Evolutionary conservation across 2,113 vertebrate genomes (phyloP), one percentile per base, ranked within the genome.

Genomic region (western clawed frog (Xenopus tropicalis)): DNA sequence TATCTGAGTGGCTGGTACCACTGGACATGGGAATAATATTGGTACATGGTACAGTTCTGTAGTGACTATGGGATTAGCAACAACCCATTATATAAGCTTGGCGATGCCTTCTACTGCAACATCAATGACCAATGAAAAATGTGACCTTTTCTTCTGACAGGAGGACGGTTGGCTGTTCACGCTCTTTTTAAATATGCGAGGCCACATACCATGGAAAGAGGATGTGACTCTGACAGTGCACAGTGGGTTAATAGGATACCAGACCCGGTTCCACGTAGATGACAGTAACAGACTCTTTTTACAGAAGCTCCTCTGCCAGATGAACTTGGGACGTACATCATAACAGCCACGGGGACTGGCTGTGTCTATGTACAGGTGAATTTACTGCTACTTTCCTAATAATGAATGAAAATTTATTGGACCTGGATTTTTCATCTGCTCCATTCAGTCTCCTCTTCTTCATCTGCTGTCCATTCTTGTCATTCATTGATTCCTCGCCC

Each of bases 201-300:
- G 71, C 82, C 75, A 89, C 84, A 22, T 85, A 82, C 72, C 83
- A 80, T 12, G 79, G 82, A n/a, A 3, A 48, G 0, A 61, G 0
- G 52, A 72, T 48, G 84, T 82, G 54, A 82, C 19, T 0, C 63
- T 90, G 11, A 20, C 78, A 44, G 54, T 86, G 24, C 77, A 14
- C 25, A 78, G 51, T 14, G 13, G n/a, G n/a, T 74, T 79, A 29
- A 81, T 59, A 4, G 73, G 21, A 1, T 82, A 85, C 61, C 78
- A 81, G 78, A 51, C 85, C 46, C 54, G 69, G 3, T 93, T 98
- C 77, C 81, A 85, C 0, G 85, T 98, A 63, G 86, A 90, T 22
- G 48, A 86, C 12, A 48, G 51, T 72, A 97, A 94, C 82, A 89
- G 89, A 43, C 85, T 96, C 62, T 82, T 96, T 66, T 89, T 95